Evolutionary conservation across 2,797 vertebrate species (phyloP).

Genomic region (Arnoldichthys spilopterus): DNA sequence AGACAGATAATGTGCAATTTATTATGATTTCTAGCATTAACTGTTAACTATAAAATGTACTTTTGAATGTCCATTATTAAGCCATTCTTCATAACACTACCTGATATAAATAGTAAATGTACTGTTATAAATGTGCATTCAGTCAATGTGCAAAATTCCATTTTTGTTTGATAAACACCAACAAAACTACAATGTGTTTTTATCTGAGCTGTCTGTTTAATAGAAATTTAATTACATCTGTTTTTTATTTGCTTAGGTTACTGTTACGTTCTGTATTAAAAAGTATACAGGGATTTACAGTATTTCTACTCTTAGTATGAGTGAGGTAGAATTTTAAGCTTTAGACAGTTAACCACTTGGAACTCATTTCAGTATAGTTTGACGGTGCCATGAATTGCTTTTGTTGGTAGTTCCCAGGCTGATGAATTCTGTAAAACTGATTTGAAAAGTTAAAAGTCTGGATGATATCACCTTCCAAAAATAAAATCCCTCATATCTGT

Average conservation of each 20-base stretch:
- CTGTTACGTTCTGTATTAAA: background rate
- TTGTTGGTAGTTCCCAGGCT: background rate
- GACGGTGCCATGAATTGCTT: background rate
- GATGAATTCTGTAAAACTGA: background rate
- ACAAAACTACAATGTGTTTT: background rate
- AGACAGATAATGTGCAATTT: background rate
- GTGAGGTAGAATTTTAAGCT: slow-evolving; percentile 39
- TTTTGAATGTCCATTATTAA: background rate
- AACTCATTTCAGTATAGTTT: slow-evolving; percentile 7
- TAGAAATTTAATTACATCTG: background rate
- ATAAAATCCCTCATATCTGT: background rate
- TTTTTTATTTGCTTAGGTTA: background rate
- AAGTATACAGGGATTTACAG: background rate
- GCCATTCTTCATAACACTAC: background rate
- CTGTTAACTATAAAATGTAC: background rate
- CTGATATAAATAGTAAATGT: background rate
- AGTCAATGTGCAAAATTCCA: background rate
- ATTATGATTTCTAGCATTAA: background rate
- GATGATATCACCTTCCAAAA: slow-evolving; percentile 13
- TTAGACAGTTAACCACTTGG: slow-evolving; percentile 4
- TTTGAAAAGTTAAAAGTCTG: background rate
- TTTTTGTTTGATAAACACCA: background rate
- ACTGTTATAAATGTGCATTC: background rate
- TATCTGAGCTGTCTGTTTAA: background rate
- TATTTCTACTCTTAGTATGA: slow-evolving; percentile 9